Percentiles rank a stretch among this genome's conserved stretches.
Evolutionary conservation across 2,797 vertebrate species (phyloP).

Genomic region (Antrozous pallidus): DNA sequence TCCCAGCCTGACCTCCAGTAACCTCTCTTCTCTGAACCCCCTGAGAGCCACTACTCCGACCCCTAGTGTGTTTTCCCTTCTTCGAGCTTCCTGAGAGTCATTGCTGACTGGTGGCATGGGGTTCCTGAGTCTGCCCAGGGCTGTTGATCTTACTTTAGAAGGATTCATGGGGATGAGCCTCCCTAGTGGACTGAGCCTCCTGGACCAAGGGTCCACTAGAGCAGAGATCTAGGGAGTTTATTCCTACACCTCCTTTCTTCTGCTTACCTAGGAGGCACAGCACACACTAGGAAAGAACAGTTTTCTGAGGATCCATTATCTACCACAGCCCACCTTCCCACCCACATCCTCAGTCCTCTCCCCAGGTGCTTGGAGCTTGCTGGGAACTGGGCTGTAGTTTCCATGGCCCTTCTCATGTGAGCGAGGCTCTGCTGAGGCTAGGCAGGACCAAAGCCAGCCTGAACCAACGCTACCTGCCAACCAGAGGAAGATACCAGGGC

Average conservation of each 20-base stretch:
- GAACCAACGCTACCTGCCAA: not conserved
- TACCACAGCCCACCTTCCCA: not conserved
- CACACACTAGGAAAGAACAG: not conserved
- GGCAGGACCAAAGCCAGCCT: not conserved
- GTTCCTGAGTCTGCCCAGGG: not conserved
- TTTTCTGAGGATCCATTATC: constrained; percentile 21
- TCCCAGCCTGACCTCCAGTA: not conserved
- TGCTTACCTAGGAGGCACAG: not conserved
- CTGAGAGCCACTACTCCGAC: not conserved
- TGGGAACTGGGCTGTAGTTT: not conserved
- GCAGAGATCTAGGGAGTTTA: not conserved
- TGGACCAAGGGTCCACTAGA: not conserved
- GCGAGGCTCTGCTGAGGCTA: not conserved
- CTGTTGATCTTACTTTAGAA: not conserved
- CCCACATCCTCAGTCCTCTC: not conserved
- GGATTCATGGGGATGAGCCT: constrained; percentile 3
- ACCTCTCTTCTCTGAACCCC: not conserved
- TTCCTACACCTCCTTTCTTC: not conserved
- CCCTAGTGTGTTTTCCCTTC: not conserved
- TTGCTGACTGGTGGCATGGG: not conserved
- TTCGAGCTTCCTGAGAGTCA: not conserved
- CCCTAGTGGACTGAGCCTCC: not conserved
- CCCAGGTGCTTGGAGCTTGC: not conserved
- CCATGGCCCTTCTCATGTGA: not conserved
- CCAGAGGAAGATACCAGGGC: not conserved